A percentile compares a stretch with the other conserved stretches of the same genome.
Evolutionary conservation across 2,113 vertebrate genomes (phyloP).

Genomic region (Actenoides hombroni): DNA sequence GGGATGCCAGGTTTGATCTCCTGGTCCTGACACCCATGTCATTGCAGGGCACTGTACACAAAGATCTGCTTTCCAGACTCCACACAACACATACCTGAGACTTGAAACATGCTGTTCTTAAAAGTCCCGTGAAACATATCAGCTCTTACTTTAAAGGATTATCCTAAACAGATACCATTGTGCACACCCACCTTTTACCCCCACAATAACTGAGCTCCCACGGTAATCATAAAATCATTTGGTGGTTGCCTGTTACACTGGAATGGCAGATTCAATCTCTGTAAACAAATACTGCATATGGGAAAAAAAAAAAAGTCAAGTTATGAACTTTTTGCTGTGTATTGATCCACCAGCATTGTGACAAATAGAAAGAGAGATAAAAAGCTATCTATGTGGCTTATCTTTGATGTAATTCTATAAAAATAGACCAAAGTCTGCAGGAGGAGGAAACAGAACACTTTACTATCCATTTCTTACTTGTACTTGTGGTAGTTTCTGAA

Average conservation of each 20-base stretch:
- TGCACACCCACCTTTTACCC: not conserved
- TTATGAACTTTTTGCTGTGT: not conserved
- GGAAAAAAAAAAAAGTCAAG: not conserved
- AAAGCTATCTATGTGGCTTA: not conserved
- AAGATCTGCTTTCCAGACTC: not conserved
- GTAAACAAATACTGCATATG: not conserved
- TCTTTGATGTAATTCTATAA: not conserved
- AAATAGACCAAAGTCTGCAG: not conserved
- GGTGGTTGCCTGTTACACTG: not conserved
- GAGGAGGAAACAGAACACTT: not conserved
- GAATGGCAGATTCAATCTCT: not conserved
- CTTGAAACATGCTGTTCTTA: not conserved
- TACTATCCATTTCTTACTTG: not conserved
- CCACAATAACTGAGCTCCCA: not conserved
- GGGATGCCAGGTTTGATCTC: not conserved
- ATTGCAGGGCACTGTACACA: rapidly evolving
- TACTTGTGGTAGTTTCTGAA: not conserved
- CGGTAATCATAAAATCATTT: not conserved
- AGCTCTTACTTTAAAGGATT: not conserved
- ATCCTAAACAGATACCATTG: not conserved
- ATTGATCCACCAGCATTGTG: not conserved
- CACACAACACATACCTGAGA: not conserved
- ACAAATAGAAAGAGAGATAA: not conserved
- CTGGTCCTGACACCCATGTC: not conserved
- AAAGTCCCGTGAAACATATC: not conserved